These are phyloP conservation scores for Hermaeophaga mercurialis DNA, from an alignment of 2,888 invertebrate species.

Conservation along the genomic window DNA sequence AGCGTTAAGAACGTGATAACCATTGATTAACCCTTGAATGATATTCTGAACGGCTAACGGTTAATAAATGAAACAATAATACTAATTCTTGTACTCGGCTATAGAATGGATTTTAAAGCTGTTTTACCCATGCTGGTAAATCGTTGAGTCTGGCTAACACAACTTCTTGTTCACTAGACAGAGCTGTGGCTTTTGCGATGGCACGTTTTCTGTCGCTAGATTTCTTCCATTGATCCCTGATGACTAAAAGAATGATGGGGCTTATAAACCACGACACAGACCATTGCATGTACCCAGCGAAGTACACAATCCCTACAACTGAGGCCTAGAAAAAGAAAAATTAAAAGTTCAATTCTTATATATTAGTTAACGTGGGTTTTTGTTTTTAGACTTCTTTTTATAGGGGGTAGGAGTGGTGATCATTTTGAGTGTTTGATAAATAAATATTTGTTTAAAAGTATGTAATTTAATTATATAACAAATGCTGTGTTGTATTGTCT, in stretches of 20 bases:
- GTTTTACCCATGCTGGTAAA: slow-evolving; percentile 93
- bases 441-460: too few species aligned
- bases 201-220: slow-evolving; percentile 74
- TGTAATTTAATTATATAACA: too few species aligned
- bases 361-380: too few species aligned
- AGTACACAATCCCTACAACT: slow-evolving; percentile 76
- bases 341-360: slow-evolving; percentile 1
- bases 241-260: slow-evolving; percentile 78
- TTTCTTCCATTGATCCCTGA: slow-evolving; percentile 79
- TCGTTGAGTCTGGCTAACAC: slow-evolving; percentile 87
- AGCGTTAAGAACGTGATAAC: too few species aligned
- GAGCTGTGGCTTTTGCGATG: slow-evolving; percentile 77
- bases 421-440: background rate
- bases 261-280: slow-evolving; percentile 87
- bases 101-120: too few species aligned
- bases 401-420: background rate
- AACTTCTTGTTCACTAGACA: slow-evolving; percentile 83
- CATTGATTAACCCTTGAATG: too few species aligned
- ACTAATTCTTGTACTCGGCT: too few species aligned
- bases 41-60: too few species aligned
- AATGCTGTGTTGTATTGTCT: too few species aligned
- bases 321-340: slow-evolving; percentile 60
- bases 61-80: too few species aligned
- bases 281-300: slow-evolving; percentile 85
- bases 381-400: background rate